Evolutionary conservation across 2,113 vertebrate genomes (phyloP).

Genomic region (Donacobius atricapilla): DNA sequence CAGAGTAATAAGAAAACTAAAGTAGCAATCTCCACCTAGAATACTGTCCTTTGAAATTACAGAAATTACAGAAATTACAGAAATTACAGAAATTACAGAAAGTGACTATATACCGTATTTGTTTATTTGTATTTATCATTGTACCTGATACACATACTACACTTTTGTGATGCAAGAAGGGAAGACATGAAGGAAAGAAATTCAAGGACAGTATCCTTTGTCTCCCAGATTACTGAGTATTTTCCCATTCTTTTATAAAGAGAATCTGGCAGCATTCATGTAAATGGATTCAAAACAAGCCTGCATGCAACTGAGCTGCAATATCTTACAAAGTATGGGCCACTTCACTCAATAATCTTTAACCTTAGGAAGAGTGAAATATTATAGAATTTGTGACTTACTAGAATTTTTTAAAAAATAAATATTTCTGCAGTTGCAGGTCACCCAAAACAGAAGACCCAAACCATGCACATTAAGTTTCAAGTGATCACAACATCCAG

Average conservation of each 20-base stretch:
- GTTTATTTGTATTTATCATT: not conserved
- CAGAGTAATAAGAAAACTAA: not conserved
- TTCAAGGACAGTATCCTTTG: not conserved
- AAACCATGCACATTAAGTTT: not conserved
- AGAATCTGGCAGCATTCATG: not conserved
- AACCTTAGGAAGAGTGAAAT: not conserved
- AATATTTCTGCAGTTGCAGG: not conserved
- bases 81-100: not conserved
- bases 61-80: not conserved
- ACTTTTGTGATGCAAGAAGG: not conserved
- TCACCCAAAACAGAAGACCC: not conserved
- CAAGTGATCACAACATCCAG: not conserved
- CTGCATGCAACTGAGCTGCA: not conserved
- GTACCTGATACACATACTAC: not conserved
- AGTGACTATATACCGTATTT: not conserved
- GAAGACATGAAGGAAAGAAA: not conserved
- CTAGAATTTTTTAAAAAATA: fast-evolving
- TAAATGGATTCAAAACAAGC: not conserved
- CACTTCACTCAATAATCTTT: not conserved
- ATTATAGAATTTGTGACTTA: not conserved
- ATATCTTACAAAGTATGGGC: not conserved
- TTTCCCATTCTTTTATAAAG: not conserved
- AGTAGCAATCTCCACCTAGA: not conserved
- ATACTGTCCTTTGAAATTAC: not conserved
- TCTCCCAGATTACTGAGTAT: not conserved